These are phyloP conservation scores for Paguma larvata DNA, from an alignment of 2,797 vertebrate genomes.

Conservation along the genomic window DNA sequence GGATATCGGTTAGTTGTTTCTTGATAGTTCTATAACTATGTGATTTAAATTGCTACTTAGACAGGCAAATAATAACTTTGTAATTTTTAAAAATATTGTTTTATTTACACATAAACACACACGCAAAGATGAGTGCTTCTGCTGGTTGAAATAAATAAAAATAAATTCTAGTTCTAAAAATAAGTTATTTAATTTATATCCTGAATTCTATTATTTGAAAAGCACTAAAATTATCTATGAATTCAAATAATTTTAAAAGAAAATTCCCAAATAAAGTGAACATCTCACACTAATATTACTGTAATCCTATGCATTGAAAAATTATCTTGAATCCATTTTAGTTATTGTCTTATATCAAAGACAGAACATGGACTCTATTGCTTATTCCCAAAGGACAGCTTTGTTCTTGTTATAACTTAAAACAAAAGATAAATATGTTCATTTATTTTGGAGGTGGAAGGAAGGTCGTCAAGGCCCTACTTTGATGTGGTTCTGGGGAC, in stretches of 20 bases:
- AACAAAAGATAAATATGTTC: neutral
- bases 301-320: neutral
- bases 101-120: neutral
- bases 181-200: conserved; percentile 49
- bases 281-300: conserved; percentile 20
- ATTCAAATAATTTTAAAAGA: conserved; percentile 31
- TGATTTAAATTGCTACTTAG: neutral
- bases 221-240: conserved; percentile 62
- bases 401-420: neutral
- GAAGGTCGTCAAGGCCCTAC: neutral
- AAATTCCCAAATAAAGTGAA: conserved; percentile 14
- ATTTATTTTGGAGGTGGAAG: neutral
- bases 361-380: neutral
- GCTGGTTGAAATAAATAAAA: conserved; percentile 39
- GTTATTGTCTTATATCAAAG: neutral
- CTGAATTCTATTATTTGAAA: neutral
- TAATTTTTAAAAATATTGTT: neutral
- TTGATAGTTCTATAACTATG: conserved; percentile 49
- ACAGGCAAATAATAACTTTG: conserved; percentile 10
- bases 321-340: neutral
- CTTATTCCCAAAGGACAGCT: neutral
- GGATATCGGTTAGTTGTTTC: conserved; percentile 44
- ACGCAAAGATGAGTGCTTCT: neutral
- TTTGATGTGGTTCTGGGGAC: neutral
- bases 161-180: conserved; percentile 58